Evolutionary conservation across 2,113 vertebrate genomes (phyloP).

Genomic region (Sceloporus undulatus): DNA sequence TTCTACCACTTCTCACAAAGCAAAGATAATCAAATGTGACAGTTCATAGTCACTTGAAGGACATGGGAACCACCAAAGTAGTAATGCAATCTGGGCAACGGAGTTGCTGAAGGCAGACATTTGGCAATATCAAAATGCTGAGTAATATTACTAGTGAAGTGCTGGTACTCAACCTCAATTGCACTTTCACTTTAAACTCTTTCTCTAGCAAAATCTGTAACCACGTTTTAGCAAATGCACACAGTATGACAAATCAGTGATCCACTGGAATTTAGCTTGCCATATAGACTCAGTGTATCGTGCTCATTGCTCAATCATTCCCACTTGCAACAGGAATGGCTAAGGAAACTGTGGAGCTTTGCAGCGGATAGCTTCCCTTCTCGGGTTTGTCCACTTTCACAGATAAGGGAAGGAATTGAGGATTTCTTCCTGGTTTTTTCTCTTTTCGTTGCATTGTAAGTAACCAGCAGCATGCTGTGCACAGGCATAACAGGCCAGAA

Average conservation of each 20-base stretch:
- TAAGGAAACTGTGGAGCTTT: too few relatives aligned
- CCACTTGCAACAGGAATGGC: too few relatives aligned
- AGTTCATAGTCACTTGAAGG: not conserved
- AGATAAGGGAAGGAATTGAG: too few relatives aligned
- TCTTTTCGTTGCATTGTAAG: too few relatives aligned
- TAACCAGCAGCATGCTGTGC: too few relatives aligned
- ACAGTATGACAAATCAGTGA: not conserved
- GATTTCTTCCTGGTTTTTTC: too few relatives aligned
- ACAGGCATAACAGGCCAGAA: too few relatives aligned
- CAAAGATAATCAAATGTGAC: not conserved
- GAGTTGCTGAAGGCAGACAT: not conserved
- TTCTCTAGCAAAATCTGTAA: not conserved
- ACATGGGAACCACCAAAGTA: not conserved
- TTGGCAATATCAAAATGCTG: not conserved
- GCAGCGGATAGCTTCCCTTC: too few relatives aligned
- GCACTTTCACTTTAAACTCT: not conserved
- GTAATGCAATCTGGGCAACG: not conserved
- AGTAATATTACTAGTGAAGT: constrained; percentile 10
- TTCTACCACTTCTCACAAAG: not conserved
- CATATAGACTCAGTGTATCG: too few relatives aligned
- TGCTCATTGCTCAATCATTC: too few relatives aligned
- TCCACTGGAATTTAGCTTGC: too few relatives aligned
- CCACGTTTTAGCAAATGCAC: not conserved
- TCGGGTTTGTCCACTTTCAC: too few relatives aligned
- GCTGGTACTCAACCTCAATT: not conserved